Evolutionary conservation across 2,797 vertebrate genomes (phyloP).

Genomic region (Chromobotia macracanthus): DNA sequence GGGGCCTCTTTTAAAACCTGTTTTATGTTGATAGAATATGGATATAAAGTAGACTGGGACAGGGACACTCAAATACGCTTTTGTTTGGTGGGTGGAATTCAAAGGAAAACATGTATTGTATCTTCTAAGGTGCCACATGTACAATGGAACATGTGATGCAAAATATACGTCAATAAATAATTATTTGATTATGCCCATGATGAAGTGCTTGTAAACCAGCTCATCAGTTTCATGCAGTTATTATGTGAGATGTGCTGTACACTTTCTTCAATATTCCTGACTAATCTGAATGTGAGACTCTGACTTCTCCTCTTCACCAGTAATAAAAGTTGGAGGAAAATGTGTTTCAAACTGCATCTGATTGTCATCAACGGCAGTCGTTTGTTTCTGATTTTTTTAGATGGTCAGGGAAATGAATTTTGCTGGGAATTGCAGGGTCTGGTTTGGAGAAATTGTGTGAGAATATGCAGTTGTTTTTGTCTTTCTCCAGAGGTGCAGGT

Average conservation of each 20-base stretch:
- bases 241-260: slow-evolving; percentile 14
- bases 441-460: slow-evolving; percentile 80
- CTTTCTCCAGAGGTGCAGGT: slow-evolving; percentile 76
- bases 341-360: slow-evolving; percentile 70
- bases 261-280: slow-evolving; percentile 9
- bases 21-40: background rate
- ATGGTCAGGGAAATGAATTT: slow-evolving; percentile 83
- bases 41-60: background rate
- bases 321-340: slow-evolving; percentile 53
- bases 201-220: slow-evolving; percentile 37
- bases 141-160: slow-evolving; percentile 72
- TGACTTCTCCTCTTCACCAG: background rate
- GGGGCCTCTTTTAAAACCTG: background rate
- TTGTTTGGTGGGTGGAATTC: slow-evolving; percentile 35
- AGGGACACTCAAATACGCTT: slow-evolving; percentile 66
- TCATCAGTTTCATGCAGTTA: slow-evolving; percentile 36
- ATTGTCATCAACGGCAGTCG: slow-evolving; percentile 78
- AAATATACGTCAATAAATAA: slow-evolving; percentile 67
- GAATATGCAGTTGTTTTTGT: slow-evolving; percentile 74
- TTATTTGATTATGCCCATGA: slow-evolving; percentile 60
- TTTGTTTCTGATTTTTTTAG: slow-evolving; percentile 82
- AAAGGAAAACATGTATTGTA: slow-evolving; percentile 76
- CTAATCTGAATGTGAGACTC: background rate
- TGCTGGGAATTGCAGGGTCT: slow-evolving; percentile 77
- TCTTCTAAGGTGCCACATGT: slow-evolving; percentile 75